Evolutionary conservation across 2,888 invertebrate species (phyloP), one percentile per base, ranked within the genome.

Genomic region (Caenorhabditis sp.): DNA sequence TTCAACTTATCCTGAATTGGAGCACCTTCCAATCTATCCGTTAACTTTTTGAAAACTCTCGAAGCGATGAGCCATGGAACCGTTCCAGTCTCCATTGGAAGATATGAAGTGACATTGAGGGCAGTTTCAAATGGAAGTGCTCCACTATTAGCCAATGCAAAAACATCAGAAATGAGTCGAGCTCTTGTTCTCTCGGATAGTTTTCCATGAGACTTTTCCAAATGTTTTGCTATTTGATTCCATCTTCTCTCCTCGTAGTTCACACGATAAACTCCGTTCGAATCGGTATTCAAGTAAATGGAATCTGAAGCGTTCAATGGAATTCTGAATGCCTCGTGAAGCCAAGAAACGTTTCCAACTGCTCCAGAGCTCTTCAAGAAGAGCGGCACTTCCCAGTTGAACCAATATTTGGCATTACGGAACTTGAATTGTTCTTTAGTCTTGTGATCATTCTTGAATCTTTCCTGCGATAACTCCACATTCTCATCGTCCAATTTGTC

Each of bases 141-240:
- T 0, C 96, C 96, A 26, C 92, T 91, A 56, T 91, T 91, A 3
- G 93, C 93, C 51, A 94, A 88, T 79, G 92, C 92, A 83, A 94
- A 93, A 0, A 95, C 95, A 92, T 98, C 97, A 88, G 97, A 96
- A 8, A 98, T 94, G 38, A 98, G 93, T 92, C 97, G 96, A 0
- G 96, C 81, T 61, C 89, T 69, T 5, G 84, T 79, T 28, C 64
- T 64, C n/a, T 84, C 73, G 5, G 56, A 64, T n/a, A 81, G 51
- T 56, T 77, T 77, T 35, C 19, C 35, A 26, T 75, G 69, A 0
- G 72, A 51, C 19, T 76, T 59, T n/a, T 80, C 75, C 35, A 84
- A 47, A 31, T 80, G 51, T 22, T 86, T 69, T 10, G 80, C 77
- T 44, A 89, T 86, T 16, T 79, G 58, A 47, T 82, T 56, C 89